These are phyloP conservation scores for Bujurquina vittata DNA, from an alignment of 2,113 vertebrate genomes.

Conservation along the genomic window DNA sequence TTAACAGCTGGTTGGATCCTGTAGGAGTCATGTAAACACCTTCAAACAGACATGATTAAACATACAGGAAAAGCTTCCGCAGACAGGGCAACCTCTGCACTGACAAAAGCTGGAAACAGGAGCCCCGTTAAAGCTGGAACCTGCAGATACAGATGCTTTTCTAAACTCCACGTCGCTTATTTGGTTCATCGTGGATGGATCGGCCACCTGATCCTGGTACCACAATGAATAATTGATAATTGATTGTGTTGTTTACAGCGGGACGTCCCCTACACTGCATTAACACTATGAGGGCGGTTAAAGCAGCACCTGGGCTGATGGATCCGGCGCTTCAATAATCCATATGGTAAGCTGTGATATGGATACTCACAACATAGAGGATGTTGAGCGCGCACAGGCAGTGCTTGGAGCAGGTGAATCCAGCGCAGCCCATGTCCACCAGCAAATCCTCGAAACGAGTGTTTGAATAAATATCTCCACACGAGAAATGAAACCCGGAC, in stretches of 20 bases:
- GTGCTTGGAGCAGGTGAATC: conserved; percentile 82
- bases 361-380: conserved; percentile 80
- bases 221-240: conserved; percentile 72
- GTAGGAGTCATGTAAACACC: neutral
- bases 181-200: neutral
- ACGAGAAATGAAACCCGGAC: neutral
- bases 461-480: neutral
- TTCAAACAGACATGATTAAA: neutral
- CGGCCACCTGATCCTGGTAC: conserved; percentile 19
- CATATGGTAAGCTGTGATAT: neutral
- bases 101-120: neutral
- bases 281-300: too few relatives aligned
- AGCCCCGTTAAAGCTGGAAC: neutral
- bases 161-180: neutral
- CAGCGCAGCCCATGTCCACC: conserved; percentile 73
- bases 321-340: neutral
- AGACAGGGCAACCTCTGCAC: neutral
- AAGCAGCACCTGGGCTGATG: rapidly evolving
- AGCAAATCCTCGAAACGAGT: rapidly evolving
- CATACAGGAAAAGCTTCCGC: neutral
- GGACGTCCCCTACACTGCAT: neutral
- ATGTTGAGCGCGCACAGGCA: conserved; percentile 80
- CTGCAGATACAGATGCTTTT: neutral
- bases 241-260: conserved; percentile 37
- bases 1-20: neutral